Base-by-base conservation (phyloP, 2,797 vertebrate species). In the Todus mexicanus region DNA sequence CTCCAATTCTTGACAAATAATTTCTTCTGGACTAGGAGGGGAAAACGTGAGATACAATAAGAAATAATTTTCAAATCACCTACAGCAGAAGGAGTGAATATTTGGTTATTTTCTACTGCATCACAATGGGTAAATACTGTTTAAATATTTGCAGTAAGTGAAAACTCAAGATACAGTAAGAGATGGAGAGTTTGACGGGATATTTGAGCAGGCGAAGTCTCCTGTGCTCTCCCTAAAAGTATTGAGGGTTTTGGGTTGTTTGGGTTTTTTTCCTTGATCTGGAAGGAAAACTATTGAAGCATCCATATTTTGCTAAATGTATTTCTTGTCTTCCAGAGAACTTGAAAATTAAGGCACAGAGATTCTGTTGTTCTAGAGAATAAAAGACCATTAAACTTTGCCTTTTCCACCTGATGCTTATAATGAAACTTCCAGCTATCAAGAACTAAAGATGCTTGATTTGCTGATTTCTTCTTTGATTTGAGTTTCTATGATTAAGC, bases 101-200 rank as follows among this genome's bases (percentile, higher is more conserved):
- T 56, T 64, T 79, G 51, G 7, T 21, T 89, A 69, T 65, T 87
- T 76, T 68, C 38, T n/a, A 57, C 42, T 77, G 61, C 40, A 59
- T 73, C 53, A 31, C 31, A 59, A 21, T 0, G 54, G 42, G n/a
- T 83, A 89, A 85, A 63, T 63, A 59, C 64, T 15, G 11, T 83
- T n/a, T 85, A 85, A 83, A 87, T 60, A 77, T 80, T 45, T 93
- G 23, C 66, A 77, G 15, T 37, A 72, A 92, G 25, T 57, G 38
- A 69, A 63, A 89, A 69, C 15, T 78, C 53, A 71, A 61, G 65
- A 35, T 11, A 15, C 18, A 6, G 59, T 54, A 51, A 65, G 26
- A 83, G 16, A 6, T 51, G 9, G 22, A 78, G 33, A 60, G 31
- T 68, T 54, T 59, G 38, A 60, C 82, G 31, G 72, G 20, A 29